Base-by-base conservation (phyloP, 1,140 invertebrate genomes). In the Drosophila nikananu region DNA sequence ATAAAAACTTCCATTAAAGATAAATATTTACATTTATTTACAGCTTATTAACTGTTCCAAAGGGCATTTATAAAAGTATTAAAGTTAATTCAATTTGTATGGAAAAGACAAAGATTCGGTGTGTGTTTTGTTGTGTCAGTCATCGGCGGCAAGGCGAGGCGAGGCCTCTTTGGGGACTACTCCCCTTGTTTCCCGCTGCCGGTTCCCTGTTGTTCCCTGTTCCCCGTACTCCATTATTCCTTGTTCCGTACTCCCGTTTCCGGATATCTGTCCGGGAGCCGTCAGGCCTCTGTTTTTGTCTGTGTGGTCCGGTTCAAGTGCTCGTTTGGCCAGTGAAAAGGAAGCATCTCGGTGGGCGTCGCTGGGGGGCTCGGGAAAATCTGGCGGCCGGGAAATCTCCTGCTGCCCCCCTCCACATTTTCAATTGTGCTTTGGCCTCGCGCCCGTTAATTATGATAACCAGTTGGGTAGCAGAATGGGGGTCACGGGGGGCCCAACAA, bases 371-470 rank as follows among this genome's bases (percentile, higher is more conserved):
- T 35, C 15, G 21, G 21, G 21, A n/a, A 48, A 74, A 76, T 75
- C 71, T 76, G 37, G 60, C 30, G 17, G 32, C 8, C 52, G 32
- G 52, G 21, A 55, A 37, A 55, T 37, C 52, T 3, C 25, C 44
- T 15, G 2, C 21, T 13, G 39, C 17, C 54, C 9, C 21, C 30
- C 7, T 12, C 30, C 23, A 32, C 41, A 60, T 21, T 55, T 77
- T 78, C 75, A 78, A 71, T 78, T 79, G 64, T 73, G 59, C 62
- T 76, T 58, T 63, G 67, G 77, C 49, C 64, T 64, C 61, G 80
- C 81, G 80, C 77, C 70, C 82, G 83, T 87, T 87, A 87, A 87
- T 87, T 87, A 83, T 87, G 84, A 87, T 87, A 87, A 89, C 83
- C 80, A 67, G 80, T 46, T 62, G 46, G 41, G 32, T 21, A 10